Evolutionary conservation across 2,113 vertebrate genomes (phyloP).

Genomic region (Dryoscopus gambensis): DNA sequence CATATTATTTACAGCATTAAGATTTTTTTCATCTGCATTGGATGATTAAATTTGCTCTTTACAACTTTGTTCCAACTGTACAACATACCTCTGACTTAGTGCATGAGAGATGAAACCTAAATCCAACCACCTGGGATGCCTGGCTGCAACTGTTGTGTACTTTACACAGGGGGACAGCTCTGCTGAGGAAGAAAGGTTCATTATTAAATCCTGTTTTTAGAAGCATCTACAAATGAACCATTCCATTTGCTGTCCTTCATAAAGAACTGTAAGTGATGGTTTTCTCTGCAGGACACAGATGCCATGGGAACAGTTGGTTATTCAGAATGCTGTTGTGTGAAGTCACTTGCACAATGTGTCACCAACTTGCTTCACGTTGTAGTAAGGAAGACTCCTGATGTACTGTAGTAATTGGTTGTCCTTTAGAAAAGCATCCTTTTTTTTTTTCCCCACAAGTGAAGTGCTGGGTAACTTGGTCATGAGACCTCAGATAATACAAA

Average conservation of each 20-base stretch:
- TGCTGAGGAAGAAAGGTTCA: background rate
- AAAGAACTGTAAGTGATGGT: background rate
- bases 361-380: background rate
- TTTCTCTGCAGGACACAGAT: background rate
- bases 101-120: background rate
- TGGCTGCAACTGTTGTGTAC: background rate
- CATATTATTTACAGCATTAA: conserved; percentile 43
- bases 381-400: background rate
- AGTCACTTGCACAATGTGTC: background rate
- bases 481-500: background rate
- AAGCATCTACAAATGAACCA: background rate
- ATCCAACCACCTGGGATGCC: background rate
- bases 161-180: background rate
- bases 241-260: background rate
- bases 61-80: background rate
- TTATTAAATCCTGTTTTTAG: background rate
- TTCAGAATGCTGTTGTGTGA: background rate
- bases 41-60: conserved; percentile 34
- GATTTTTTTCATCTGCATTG: conserved; percentile 28
- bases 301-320: background rate
- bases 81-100: background rate
- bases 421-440: background rate
- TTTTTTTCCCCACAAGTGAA: background rate
- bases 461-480: background rate
- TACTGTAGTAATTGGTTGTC: background rate